Evolutionary conservation across 2,888 invertebrate genomes (phyloP), one percentile per base, ranked within the genome.

Genomic region (Flabesymbios commensalis): DNA sequence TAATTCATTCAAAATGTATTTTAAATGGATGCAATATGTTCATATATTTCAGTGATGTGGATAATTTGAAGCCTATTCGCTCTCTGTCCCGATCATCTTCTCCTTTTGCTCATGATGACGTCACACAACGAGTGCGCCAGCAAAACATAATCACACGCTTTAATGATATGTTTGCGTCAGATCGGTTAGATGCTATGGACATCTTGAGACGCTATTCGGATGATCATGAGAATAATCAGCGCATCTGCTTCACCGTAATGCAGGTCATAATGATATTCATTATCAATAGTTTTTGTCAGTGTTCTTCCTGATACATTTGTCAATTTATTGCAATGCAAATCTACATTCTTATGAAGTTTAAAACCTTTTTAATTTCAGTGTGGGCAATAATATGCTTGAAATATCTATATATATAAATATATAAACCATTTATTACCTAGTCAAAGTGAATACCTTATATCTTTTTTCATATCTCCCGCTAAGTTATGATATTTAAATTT

Each of bases 161-260:
- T 73, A 81, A 81, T 60, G 81, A 82, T 69, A 74, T 81, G 74
- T 82, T 79, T 65, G 73, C 78, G 29, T 73, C 74, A 60, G 78
- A 80, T 49, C 75, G 83, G 7, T 74, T 81, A 1, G 78, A 79
- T 64, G 81, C 82, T 55, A 78, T 83, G 78, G 80, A 81, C 63
- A 80, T 75, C 1, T 73, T 82, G 31, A 67, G 80, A 26, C 68
- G 73, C 19, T 80, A 77, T 66, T 76, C 75, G 2, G 76, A 78
- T 60, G 81, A 82, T 67, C 73, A 79, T 56, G 82, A 81, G 63
- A 81, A 78, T 64, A 81, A 81, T 67, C 81, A 82, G 68, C 68
- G 80, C 59, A 81, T 83, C 60, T 66, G 78, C 68, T 80, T 78
- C 65, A 63, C 75, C 60, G 78, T 76, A 29, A 65, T 82, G 51